A percentile compares a stretch with the other conserved stretches of the same genome.
phyloP scores from a whole-genome alignment of 1,140 invertebrate genomes.

The Hycleus phaleratus region DNA sequence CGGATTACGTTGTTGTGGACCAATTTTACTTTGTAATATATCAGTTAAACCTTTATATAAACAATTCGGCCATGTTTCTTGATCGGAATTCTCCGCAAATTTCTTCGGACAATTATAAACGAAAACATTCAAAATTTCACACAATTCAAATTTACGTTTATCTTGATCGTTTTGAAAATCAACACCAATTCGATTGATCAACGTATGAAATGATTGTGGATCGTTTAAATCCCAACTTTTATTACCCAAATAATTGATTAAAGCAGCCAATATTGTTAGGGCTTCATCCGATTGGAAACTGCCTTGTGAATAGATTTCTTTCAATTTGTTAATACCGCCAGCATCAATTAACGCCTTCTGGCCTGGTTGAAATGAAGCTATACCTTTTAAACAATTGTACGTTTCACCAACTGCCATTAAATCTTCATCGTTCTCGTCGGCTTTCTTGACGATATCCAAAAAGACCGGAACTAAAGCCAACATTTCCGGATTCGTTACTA shows the following conservation, averaged over 20 bases:
- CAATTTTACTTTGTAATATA: slow-evolving; percentile 79
- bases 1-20: slow-evolving; percentile 78
- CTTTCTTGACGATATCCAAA: slow-evolving; percentile 70
- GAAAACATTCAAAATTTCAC: slow-evolving; percentile 63
- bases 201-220: slow-evolving; percentile 65
- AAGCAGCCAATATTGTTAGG: slow-evolving; percentile 63
- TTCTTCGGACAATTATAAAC: slow-evolving; percentile 63
- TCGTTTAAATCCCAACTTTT: slow-evolving; percentile 65
- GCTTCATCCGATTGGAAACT: slow-evolving; percentile 83
- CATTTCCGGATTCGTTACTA: slow-evolving; percentile 74
- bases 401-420: slow-evolving; percentile 82
- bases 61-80: slow-evolving; percentile 70
- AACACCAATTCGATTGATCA: slow-evolving; percentile 75
- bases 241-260: slow-evolving; percentile 60
- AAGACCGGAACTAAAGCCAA: slow-evolving; percentile 71
- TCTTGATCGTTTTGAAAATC: slow-evolving; percentile 83
- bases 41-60: slow-evolving; percentile 70
- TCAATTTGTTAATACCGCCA: slow-evolving; percentile 71
- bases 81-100: slow-evolving; percentile 49
- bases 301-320: slow-evolving; percentile 74
- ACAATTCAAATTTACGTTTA: slow-evolving; percentile 81
- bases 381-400: slow-evolving; percentile 73
- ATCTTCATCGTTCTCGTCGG: slow-evolving; percentile 76
- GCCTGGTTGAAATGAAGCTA: slow-evolving; percentile 63
- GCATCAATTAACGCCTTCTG: slow-evolving; percentile 66